phyloP scores from a whole-genome alignment of 2,888 invertebrate species.

The Himalopsyche japonica region DNA sequence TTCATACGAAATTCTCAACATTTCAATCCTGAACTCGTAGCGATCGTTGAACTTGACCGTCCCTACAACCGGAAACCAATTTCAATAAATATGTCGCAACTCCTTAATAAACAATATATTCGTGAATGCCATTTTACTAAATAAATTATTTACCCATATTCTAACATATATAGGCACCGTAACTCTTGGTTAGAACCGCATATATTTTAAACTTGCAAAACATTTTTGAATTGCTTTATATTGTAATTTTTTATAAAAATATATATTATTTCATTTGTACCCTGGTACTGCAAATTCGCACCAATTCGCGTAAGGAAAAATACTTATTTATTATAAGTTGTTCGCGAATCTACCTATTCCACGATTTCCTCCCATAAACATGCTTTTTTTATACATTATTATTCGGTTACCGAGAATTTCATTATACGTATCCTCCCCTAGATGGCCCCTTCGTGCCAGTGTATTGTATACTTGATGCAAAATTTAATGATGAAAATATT shows the following conservation, averaged over 20 bases:
- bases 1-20: neutral
- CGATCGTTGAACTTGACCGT: neutral
- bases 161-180: too few relatives aligned
- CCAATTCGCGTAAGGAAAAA: neutral
- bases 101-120: too few relatives aligned
- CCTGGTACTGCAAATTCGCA: neutral
- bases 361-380: neutral
- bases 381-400: neutral
- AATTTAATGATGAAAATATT: conserved; percentile 4
- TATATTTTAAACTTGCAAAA: too few relatives aligned
- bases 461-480: neutral
- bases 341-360: neutral
- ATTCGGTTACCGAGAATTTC: neutral
- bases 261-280: too few relatives aligned
- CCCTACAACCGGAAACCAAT: neutral
- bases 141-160: too few relatives aligned
- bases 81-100: too few relatives aligned
- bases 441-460: neutral
- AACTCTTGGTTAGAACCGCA: too few relatives aligned
- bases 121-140: too few relatives aligned
- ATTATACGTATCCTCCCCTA: neutral
- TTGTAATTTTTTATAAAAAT: too few relatives aligned
- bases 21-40: neutral
- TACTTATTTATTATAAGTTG: neutral
- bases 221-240: too few relatives aligned